Evolutionary conservation across 2,797 vertebrate species (phyloP), one percentile per base, ranked within the genome.

Genomic region (Crocidura indochinensis): DNA sequence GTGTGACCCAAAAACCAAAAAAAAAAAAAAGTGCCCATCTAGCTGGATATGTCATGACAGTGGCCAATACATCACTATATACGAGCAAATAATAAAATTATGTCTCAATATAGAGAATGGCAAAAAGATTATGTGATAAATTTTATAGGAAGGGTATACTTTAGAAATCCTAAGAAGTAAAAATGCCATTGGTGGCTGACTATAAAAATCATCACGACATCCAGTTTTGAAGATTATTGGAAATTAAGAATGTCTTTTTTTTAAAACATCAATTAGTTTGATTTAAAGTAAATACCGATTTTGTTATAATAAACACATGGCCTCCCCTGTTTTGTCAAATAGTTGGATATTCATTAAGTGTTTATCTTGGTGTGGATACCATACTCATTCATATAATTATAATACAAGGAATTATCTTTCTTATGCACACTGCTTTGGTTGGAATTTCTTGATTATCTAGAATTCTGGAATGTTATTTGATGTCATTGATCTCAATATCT

Each of bases 31-130:
- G 3, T 92, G 69, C 87, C 95, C 62, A n/a, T 88, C 73, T 93
- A 74, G 67, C 86, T 84, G 46, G 27, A 2, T 69, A 73, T 53
- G 49, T 82, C 68, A 90, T 85, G 82, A 76, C 62, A 90, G 8
- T 51, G 38, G 49, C 49, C 65, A 62, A 92, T 91, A 94, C 87
- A 92, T 92, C 56, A 85, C n/a, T 87, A 22, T 89, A 79, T 27
- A 85, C 80, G 49, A 85, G 47, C 0, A 17, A 93, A 88, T 91
- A 88, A 92, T 94, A 87, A 92, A 93, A 88, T 17, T 47, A 83
- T 75, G 83, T 75, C 91, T 49, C 49, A 87, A 19, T 92, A 80
- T 89, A 87, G 93, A 87, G 53, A 90, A 94, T 87, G 31, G 8
- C 26, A 26, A 6, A 75, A 89, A 83, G 11, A 85, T 60, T 64